phyloP scores from a whole-genome alignment of 2,888 invertebrate species.

The Agrotis clavis region DNA sequence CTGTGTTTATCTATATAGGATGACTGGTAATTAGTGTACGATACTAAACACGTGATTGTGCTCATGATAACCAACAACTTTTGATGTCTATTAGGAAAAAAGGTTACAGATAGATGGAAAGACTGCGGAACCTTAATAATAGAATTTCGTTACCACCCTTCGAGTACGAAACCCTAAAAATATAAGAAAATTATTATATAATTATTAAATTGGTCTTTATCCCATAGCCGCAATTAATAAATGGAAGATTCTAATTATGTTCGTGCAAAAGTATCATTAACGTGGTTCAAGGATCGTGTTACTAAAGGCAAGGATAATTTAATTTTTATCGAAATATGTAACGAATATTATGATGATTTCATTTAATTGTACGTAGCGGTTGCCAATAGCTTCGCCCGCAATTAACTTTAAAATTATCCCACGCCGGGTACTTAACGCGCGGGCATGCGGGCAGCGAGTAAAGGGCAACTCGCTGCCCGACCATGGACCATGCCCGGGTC shows the following conservation, averaged over 20 bases:
- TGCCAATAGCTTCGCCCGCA: too few relatives aligned
- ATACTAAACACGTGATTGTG: too few relatives aligned
- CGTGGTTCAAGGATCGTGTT: slow-evolving; percentile 19
- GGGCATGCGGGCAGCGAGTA: too few relatives aligned
- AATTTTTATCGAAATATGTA: neutral
- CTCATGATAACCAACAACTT: too few relatives aligned
- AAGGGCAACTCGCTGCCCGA: too few relatives aligned
- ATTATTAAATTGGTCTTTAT: neutral
- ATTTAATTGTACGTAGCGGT: neutral
- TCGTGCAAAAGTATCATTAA: slow-evolving; percentile 26
- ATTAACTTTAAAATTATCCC: too few relatives aligned
- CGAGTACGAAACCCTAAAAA: neutral
- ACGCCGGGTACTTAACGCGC: too few relatives aligned
- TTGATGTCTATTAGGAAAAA: too few relatives aligned
- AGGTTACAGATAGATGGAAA: neutral
- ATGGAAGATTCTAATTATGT: slow-evolving; percentile 16
- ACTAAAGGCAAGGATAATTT: slow-evolving; percentile 4
- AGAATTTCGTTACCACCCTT: neutral
- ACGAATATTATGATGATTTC: neutral
- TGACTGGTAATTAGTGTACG: too few relatives aligned
- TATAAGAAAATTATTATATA: neutral
- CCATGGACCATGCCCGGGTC: too few relatives aligned
- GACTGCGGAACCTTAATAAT: neutral
- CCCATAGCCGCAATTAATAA: slow-evolving; percentile 33
- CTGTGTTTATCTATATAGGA: too few relatives aligned